Evolutionary conservation across 2,113 vertebrate genomes (phyloP).

Genomic region (Antechinus stuartii): DNA sequence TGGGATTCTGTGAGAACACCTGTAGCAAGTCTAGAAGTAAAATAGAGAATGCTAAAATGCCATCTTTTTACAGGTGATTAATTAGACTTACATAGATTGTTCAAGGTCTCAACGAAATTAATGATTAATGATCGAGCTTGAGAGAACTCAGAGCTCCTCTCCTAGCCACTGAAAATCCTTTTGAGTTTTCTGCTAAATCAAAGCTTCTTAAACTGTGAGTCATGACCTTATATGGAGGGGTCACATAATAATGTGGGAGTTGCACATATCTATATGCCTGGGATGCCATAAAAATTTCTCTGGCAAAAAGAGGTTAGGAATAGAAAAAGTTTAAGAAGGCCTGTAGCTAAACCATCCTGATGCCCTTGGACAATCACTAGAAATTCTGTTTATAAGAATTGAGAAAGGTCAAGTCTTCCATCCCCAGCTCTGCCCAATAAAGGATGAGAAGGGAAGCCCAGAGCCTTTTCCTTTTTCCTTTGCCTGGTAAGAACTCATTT

Average conservation of each 20-base stretch:
- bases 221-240: too few species aligned
- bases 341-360: not conserved
- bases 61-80: not conserved
- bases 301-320: too few species aligned
- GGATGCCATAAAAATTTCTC: too few species aligned
- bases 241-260: too few species aligned
- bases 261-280: too few species aligned
- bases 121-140: not conserved
- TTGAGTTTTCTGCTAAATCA: not conserved
- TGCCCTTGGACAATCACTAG: not conserved
- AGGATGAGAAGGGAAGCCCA: not conserved
- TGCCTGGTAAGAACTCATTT: not conserved
- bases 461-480: not conserved
- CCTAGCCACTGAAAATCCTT: not conserved
- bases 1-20: not conserved
- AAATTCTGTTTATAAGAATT: not conserved
- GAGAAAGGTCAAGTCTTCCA: not conserved
- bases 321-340: too few species aligned
- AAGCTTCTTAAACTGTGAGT: too few species aligned
- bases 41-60: not conserved
- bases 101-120: not conserved
- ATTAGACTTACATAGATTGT: not conserved
- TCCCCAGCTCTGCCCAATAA: not conserved
- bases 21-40: not conserved
- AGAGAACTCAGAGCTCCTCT: not conserved